Evolutionary conservation across 2,113 vertebrate species (phyloP), one percentile per base, ranked within the genome.

Genomic region (Proterorhinus semilunaris): DNA sequence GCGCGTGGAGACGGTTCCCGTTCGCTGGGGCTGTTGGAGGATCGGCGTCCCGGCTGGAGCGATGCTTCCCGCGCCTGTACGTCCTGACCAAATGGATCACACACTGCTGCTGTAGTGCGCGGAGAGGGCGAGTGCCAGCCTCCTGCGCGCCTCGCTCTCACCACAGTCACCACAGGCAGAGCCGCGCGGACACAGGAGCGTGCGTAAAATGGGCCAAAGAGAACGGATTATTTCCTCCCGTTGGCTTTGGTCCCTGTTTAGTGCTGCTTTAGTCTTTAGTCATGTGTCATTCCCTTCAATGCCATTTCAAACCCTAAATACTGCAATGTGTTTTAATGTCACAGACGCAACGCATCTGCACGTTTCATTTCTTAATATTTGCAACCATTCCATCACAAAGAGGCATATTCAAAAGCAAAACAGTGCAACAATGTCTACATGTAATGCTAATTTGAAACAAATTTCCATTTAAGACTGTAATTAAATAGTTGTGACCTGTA

Each of bases 1-100:
- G 27, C 2, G 27, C 27, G 27, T 36, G 4, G 53, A 66, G 67
- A 83, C 82, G 82, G 84, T 72, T 70, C 76, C 75, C 67, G 52
- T 79, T 72, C 72, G 27, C 27, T 36, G 27, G 27, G 2, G 2
- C 27, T 36, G 27, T 36, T 36, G 27, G 27, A 3, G 27, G 27
- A 36, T 36, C 27, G 27, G 2, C 2, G 27, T 36, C 27, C 3
- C 27, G 27, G 27, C 49, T 13, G 49, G 49, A 62, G 78, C 66
- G 82, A 83, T 85, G 82, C 72, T 73, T 78, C 79, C 72, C 72
- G 83, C 75, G 84, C 86, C 71, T 82, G 84, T 71, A 83, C 76
- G 82, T 86, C 3, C 83, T 76, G 69, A 81, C 82, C 83, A 79
- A 85, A 82, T 83, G 82, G 78, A 81, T 73, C 72, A 71, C 72